These are phyloP conservation scores for Grammomys surdaster DNA, from an alignment of 2,113 vertebrate genomes.

Conservation along the genomic window DNA sequence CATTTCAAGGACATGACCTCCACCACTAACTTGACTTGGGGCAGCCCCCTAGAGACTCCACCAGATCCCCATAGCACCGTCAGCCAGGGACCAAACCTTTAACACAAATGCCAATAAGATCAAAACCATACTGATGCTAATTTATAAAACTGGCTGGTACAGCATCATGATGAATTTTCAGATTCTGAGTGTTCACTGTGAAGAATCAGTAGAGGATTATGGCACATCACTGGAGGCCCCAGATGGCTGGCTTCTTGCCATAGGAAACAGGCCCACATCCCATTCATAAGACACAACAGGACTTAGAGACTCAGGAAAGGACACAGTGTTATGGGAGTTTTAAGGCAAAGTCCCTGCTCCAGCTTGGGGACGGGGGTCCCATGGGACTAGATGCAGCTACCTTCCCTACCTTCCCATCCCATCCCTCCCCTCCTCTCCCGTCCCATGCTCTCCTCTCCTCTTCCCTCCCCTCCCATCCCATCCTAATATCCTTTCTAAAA, in stretches of 20 bases:
- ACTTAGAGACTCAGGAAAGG: not conserved
- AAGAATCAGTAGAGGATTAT: not conserved
- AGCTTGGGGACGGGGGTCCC: not conserved
- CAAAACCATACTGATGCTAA: not conserved
- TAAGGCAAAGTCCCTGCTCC: no score
- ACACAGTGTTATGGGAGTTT: not conserved
- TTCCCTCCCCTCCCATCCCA: no score
- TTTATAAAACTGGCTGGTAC: not conserved
- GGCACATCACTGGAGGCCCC: not conserved
- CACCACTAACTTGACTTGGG: no score
- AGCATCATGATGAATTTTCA: not conserved
- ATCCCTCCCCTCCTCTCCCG: accelerated
- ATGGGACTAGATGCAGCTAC: not conserved
- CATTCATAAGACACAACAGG: not conserved
- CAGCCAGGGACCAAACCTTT: not conserved
- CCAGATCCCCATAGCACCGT: not conserved
- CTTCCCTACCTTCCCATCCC: not conserved
- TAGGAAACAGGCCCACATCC: accelerated
- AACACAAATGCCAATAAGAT: not conserved
- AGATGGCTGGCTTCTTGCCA: not conserved
- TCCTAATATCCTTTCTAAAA: no score
- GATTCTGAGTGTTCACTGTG: not conserved
- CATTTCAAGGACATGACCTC: not conserved
- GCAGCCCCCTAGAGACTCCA: not conserved
- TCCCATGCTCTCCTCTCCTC: accelerated